Percentiles rank a stretch among this genome's conserved stretches.
These are phyloP conservation scores for Pachyramphus minor DNA, from an alignment of 2,113 vertebrate genomes.

Conservation along the genomic window DNA sequence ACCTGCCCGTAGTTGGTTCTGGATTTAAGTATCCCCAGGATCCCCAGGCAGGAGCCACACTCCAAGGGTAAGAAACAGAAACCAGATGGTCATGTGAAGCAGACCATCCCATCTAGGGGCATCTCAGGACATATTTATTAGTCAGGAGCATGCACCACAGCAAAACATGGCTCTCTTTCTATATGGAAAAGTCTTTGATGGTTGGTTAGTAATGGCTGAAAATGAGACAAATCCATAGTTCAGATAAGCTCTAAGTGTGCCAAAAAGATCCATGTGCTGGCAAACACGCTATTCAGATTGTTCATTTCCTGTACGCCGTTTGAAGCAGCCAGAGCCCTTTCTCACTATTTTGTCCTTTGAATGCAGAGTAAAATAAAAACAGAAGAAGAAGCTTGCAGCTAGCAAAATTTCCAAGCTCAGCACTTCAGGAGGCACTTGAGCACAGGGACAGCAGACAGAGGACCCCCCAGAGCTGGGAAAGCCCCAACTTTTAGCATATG, in stretches of 20 bases:
- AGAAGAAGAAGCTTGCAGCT: conserved; percentile 4
- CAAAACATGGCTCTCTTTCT: not conserved
- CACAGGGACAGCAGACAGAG: not conserved
- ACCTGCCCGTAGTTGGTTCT: not conserved
- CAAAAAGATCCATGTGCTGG: not conserved
- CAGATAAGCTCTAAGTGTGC: not conserved
- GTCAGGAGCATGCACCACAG: not conserved
- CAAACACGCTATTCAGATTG: not conserved
- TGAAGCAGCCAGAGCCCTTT: conserved; percentile 23
- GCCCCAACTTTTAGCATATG: not conserved
- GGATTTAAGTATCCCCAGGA: not conserved
- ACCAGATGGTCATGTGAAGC: conserved; percentile 18
- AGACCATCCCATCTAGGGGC: not conserved
- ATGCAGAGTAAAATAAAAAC: conserved; percentile 40
- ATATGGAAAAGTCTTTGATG: conserved; percentile 16
- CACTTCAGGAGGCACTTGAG: not conserved
- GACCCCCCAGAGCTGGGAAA: conserved; percentile 6
- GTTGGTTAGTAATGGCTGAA: conserved; percentile 19
- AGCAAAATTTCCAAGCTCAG: conserved; percentile 5
- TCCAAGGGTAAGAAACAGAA: not conserved
- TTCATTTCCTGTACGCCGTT: not conserved
- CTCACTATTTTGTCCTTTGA: conserved; percentile 22
- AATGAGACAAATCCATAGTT: not conserved
- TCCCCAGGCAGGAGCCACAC: not conserved
- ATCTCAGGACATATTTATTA: conserved; percentile 13